These are phyloP conservation scores for Agapetus fuscipes DNA, from an alignment of 2,888 invertebrate species.

Conservation along the genomic window DNA sequence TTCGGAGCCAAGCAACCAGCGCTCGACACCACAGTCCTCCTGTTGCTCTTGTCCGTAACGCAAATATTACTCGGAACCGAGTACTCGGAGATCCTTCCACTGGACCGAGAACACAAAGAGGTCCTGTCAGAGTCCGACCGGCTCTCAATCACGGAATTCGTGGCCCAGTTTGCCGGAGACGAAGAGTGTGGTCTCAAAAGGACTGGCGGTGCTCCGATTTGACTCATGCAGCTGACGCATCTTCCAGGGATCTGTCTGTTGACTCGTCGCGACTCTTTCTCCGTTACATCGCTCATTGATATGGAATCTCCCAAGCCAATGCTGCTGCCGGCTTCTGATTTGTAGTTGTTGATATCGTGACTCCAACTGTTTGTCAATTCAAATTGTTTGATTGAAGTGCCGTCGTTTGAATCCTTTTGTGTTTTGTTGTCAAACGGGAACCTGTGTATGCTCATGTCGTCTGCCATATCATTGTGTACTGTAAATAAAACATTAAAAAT, in stretches of 20 bases:
- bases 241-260: conserved; percentile 43
- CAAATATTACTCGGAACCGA: conserved; percentile 44
- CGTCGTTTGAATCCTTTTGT: too few relatives aligned
- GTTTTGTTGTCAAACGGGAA: too few relatives aligned
- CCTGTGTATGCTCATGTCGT: too few relatives aligned
- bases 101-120: conserved; percentile 56
- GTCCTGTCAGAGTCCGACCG: conserved; percentile 49
- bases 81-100: conserved; percentile 57
- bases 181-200: conserved; percentile 36
- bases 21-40: conserved; percentile 25
- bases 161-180: conserved; percentile 51
- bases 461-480: too few relatives aligned
- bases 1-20: conserved; percentile 14
- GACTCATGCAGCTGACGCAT: conserved; percentile 71
- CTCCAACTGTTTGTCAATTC: conserved; percentile 11
- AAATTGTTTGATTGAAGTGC: conserved; percentile 6
- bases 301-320: conserved; percentile 51
- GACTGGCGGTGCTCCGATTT: conserved; percentile 51
- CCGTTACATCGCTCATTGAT: conserved; percentile 38
- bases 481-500: too few relatives aligned
- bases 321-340: conserved; percentile 38
- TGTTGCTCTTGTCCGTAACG: conserved; percentile 28
- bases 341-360: conserved; percentile 8
- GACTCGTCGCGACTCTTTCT: conserved; percentile 36
- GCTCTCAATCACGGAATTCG: conserved; percentile 43